These are phyloP conservation scores for Orycteropus afer DNA, from an alignment of 2,113 vertebrate genomes.

Conservation along the genomic window DNA sequence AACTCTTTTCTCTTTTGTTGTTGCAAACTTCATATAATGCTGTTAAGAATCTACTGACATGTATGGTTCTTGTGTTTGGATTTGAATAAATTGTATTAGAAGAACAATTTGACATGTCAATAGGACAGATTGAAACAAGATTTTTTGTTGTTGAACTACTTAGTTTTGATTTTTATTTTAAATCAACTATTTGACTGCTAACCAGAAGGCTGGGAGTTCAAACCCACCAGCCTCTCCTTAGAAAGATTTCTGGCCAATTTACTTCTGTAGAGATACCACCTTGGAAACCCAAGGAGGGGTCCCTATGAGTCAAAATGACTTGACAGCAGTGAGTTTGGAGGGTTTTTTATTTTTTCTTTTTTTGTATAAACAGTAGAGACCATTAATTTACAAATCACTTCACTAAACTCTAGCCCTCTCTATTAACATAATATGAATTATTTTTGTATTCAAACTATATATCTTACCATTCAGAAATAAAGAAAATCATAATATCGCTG, in stretches of 20 bases:
- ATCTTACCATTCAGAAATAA: not conserved
- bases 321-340: no score
- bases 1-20: not conserved
- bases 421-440: not conserved
- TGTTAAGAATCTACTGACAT: not conserved
- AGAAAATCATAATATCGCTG: not conserved
- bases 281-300: no score
- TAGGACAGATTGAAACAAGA: not conserved
- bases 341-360: no score
- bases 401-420: not conserved
- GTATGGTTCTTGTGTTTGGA: not conserved
- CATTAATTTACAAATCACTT: not conserved
- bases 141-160: not conserved
- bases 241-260: no score
- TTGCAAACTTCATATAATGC: not conserved
- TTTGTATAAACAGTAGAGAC: not conserved
- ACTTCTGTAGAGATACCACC: no score
- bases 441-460: not conserved
- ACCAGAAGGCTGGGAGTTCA: no score
- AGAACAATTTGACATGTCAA: not conserved
- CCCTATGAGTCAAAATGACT: no score
- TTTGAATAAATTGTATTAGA: not conserved
- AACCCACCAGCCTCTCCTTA: no score
- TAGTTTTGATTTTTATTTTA: conserved; percentile 24
- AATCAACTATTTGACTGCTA: no score